A percentile compares a stretch with the other conserved stretches of the same genome.
Evolutionary conservation across 2,797 vertebrate species (phyloP).

Genomic region (Lepus townsendii): DNA sequence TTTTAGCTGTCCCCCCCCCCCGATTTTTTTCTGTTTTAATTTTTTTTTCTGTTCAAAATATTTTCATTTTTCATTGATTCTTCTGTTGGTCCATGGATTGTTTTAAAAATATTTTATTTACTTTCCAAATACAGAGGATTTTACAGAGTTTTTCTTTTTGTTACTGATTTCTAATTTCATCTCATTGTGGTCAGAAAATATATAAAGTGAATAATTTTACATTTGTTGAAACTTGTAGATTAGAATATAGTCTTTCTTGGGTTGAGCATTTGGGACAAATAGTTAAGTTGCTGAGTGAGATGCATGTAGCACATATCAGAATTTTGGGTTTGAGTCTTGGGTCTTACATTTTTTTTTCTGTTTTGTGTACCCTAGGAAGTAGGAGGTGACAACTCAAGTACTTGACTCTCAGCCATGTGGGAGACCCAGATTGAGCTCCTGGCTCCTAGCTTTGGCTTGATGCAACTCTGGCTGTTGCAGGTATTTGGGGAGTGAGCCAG

Average conservation of each 20-base stretch:
- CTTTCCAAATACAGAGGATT: not conserved
- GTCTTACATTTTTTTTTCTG: too few species aligned
- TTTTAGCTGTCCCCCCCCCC: not conserved
- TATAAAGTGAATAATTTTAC: not conserved
- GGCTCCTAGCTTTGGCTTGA: too few species aligned
- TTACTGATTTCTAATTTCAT: slow-evolving; percentile 7
- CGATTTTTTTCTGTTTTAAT: not conserved
- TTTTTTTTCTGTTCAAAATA: slow-evolving; percentile 17
- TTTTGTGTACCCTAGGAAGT: too few species aligned
- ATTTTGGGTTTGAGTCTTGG: too few species aligned
- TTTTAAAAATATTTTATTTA: slow-evolving; percentile 1
- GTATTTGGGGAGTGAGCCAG: too few species aligned
- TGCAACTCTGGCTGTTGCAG: too few species aligned
- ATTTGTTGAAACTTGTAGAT: not conserved
- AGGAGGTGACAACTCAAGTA: too few species aligned
- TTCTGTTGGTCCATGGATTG: not conserved
- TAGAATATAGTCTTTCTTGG: not conserved
- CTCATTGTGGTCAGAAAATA: not conserved
- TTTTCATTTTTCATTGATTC: slow-evolving; percentile 20
- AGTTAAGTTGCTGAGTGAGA: too few species aligned
- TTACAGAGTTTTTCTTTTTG: slow-evolving; percentile 6
- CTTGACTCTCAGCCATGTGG: too few species aligned
- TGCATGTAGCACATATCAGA: too few species aligned
- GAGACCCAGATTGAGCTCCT: too few species aligned
- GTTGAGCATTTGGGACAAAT: too few species aligned